Conservation (phyloP, 2,888 invertebrate genomes). For the Cremastobaeus sp. region DNA sequence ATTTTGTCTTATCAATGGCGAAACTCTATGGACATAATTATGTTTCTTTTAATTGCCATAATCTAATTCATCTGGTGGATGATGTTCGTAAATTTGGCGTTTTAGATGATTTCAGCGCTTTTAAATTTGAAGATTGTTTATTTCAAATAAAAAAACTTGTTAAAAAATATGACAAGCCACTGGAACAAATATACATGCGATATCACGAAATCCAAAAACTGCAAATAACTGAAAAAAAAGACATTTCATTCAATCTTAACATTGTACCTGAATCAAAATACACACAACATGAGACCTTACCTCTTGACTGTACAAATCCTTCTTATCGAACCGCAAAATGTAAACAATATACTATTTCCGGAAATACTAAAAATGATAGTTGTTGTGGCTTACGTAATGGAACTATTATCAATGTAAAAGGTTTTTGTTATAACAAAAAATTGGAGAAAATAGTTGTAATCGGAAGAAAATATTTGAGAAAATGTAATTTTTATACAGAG, state of each 20-base stretch:
- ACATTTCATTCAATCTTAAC: conserved; percentile 1
- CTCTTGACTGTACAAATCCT: conserved; percentile 11
- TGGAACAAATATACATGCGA: conserved; percentile 28
- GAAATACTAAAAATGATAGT: conserved; percentile 9
- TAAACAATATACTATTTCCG: conserved; percentile 6
- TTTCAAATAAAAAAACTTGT: conserved; percentile 26
- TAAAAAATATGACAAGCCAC: no score
- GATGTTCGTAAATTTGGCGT: conserved; percentile 32
- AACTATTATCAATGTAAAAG: conserved; percentile 1
- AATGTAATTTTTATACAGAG: conserved; percentile 10
- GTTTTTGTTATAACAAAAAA: conserved; percentile 6
- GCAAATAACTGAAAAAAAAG: not conserved
- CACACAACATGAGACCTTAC: not conserved
- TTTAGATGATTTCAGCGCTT: conserved; percentile 38
- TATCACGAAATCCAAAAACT: conserved; percentile 28
- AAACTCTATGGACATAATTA: conserved; percentile 16
- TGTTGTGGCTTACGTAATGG: conserved; percentile 13
- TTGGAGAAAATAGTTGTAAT: conserved; percentile 3
- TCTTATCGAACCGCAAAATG: conserved; percentile 13
- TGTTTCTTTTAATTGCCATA: conserved; percentile 39
- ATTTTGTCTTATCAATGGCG: no score
- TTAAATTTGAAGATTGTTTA: conserved; percentile 38
- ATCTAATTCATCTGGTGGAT: conserved; percentile 29
- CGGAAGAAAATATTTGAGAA: conserved; percentile 22
- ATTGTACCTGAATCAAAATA: conserved; percentile 8